Base-by-base conservation (phyloP, 2,888 invertebrate species). In the Idaea aversata region DNA sequence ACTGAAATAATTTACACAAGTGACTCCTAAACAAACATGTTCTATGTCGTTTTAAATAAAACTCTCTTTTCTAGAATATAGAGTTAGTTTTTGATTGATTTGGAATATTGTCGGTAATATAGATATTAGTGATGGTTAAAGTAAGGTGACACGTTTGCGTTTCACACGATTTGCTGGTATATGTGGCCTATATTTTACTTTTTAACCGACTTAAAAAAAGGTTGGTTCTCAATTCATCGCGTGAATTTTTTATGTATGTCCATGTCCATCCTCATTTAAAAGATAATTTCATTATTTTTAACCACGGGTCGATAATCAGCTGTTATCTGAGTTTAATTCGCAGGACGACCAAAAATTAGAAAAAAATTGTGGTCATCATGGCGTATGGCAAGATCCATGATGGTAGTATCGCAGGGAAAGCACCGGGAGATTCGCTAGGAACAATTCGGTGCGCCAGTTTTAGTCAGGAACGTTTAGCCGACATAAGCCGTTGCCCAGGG, bases 1-100 rank as follows among this genome's bases (percentile, higher is more conserved):
- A 63, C 73, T 76, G 79, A 81, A 84, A 80, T 78, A 81, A 87
- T 91, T 91, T 88, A 90, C 90, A 89, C 91, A 90, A 90, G 88
- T 90, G 91, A 82, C 76, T 80, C 76, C 76, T 76, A 74, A 77
- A 78, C 70, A 67, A 47, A 34, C 77, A 79, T 82, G 82, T 82
- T 79, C 83, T 63, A 65, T 61, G 62, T 62, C 63, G n/a, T 36
- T n/a, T 62, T 65, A 80, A 79, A 77, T 70, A 73, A 67, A 69
- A 70, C 70, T 78, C 66, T 84, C 82, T 75, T 25, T 0, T 5
- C 25, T 59, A 64, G 10, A 25, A 34, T 15, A 62, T 84, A 88
- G 70, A 75, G 85, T 75, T 61, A 69, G 60, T 65, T 74, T 77
- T 82, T 77, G 74, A 83, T 80, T 79, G 80, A 70, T 61, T n/a